These are phyloP conservation scores for Lepilemur ruficaudatus DNA, from an alignment of 2,797 vertebrate species.

Conservation along the genomic window DNA sequence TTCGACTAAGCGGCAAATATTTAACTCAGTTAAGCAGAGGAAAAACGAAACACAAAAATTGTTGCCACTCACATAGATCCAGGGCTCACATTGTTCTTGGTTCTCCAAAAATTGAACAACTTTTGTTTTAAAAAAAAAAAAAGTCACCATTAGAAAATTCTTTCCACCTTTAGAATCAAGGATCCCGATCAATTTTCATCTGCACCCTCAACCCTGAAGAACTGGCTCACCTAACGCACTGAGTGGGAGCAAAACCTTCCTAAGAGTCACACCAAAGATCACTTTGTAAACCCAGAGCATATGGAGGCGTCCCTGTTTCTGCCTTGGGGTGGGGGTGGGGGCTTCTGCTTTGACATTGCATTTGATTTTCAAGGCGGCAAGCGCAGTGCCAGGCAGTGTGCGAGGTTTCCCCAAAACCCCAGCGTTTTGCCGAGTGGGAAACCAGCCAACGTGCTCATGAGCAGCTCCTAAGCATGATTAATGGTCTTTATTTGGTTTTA, in stretches of 20 bases:
- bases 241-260: background rate
- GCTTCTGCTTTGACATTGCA: no score
- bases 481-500: background rate
- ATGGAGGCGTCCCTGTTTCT: accelerated
- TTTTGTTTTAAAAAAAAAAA: background rate
- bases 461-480: background rate
- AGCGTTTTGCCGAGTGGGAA: background rate
- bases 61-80: background rate
- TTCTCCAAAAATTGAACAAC: background rate
- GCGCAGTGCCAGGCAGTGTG: background rate
- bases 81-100: background rate
- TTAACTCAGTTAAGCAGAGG: background rate
- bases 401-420: background rate
- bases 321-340: no score
- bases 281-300: background rate
- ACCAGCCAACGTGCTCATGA: no score
- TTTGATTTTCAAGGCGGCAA: background rate
- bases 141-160: background rate
- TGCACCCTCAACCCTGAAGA: background rate
- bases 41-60: background rate
- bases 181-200: background rate
- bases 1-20: background rate
- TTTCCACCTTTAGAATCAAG: background rate
- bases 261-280: accelerated
- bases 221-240: no score